These are phyloP conservation scores for Solen grandis DNA, from an alignment of 1,140 invertebrate species.

Conservation along the genomic window DNA sequence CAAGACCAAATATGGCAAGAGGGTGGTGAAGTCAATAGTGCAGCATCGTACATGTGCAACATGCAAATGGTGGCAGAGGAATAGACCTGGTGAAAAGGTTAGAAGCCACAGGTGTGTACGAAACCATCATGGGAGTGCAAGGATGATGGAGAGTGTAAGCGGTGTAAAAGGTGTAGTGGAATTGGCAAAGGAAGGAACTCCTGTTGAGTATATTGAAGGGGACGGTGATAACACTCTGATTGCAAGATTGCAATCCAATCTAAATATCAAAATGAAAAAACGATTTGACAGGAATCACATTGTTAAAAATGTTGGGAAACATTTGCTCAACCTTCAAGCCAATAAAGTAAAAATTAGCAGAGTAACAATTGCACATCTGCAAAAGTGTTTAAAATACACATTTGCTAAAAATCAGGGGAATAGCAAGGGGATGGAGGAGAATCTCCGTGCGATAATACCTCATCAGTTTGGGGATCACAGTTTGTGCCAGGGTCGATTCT, in stretches of 20 bases:
- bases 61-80: slow-evolving; percentile 1
- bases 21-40: no score
- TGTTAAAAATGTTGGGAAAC: no score
- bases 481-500: slow-evolving; percentile 1
- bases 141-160: no score
- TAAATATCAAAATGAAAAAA: background rate
- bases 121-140: background rate
- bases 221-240: slow-evolving; percentile 10
- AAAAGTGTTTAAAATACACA: background rate
- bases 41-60: background rate
- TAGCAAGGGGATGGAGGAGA: background rate
- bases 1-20: no score
- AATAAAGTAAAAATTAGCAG: background rate
- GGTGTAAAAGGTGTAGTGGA: background rate
- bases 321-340: background rate
- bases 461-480: slow-evolving; percentile 29
- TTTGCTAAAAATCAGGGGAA: slow-evolving; percentile 20
- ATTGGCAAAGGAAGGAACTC: background rate
- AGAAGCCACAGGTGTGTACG: background rate
- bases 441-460: background rate
- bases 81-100: background rate
- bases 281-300: slow-evolving; percentile 7
- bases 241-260: background rate
- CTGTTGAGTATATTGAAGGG: background rate
- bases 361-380: background rate